phyloP scores from a whole-genome alignment of 2,797 vertebrate genomes.

The Galagoides demidoff region DNA sequence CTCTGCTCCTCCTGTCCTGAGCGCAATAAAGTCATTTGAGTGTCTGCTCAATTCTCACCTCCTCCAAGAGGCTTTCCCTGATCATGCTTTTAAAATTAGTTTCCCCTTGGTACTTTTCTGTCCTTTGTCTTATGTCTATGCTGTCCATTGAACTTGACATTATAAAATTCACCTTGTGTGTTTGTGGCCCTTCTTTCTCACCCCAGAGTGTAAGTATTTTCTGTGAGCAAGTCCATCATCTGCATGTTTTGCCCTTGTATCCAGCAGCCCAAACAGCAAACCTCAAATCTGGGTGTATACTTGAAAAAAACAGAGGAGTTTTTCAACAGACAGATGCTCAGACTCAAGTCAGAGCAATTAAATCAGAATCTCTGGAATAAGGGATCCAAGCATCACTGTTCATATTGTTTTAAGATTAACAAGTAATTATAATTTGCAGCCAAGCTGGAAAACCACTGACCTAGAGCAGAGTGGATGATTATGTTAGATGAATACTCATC shows the following conservation, averaged over 20 bases:
- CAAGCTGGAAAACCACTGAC: background rate
- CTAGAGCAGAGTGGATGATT: background rate
- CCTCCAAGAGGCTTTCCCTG: background rate
- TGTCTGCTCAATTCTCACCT: constrained; percentile 9
- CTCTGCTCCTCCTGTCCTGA: background rate
- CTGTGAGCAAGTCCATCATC: background rate
- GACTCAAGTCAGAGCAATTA: background rate
- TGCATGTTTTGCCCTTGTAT: background rate
- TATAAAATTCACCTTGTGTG: background rate
- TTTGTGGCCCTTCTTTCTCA: background rate
- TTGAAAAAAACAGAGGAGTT: background rate
- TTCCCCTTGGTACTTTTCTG: background rate
- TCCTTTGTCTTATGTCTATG: background rate
- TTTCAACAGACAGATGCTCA: background rate
- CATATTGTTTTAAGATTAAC: background rate
- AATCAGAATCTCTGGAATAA: background rate
- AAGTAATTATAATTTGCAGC: background rate
- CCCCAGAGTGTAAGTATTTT: background rate
- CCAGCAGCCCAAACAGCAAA: background rate
- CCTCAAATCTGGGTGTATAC: background rate
- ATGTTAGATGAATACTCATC: background rate
- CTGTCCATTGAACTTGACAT: background rate
- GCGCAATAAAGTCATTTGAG: background rate
- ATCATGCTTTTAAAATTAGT: background rate
- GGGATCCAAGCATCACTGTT: background rate